phyloP scores from a whole-genome alignment of 2,113 vertebrate genomes.

The Cyanistes caeruleus region DNA sequence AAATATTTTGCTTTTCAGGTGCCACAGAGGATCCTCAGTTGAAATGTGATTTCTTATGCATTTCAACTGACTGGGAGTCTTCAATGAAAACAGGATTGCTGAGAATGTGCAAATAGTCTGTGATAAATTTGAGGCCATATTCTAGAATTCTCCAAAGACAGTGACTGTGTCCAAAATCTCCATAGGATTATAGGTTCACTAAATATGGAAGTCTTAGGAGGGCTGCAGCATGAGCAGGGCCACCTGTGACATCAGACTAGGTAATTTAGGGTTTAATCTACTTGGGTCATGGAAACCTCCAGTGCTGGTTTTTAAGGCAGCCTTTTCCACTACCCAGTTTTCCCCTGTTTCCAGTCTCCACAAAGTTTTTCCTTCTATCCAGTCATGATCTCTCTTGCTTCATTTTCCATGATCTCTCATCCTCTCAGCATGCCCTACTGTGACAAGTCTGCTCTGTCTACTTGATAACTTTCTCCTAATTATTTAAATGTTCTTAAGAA shows the following conservation, averaged over 20 bases:
- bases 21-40: neutral
- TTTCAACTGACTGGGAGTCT: neutral
- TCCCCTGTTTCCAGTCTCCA: neutral
- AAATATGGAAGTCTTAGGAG: neutral
- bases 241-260: neutral
- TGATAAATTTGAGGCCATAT: accelerated
- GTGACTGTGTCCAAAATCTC: neutral
- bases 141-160: neutral
- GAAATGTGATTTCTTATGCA: neutral
- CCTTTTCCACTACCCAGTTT: neutral
- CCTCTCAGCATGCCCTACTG: neutral
- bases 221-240: neutral
- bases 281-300: neutral
- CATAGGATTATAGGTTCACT: neutral
- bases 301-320: neutral
- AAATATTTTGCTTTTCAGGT: neutral
- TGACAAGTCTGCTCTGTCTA: neutral
- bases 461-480: neutral
- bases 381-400: neutral
- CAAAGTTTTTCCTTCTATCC: neutral
- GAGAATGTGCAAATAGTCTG: neutral
- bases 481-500: neutral
- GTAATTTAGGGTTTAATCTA: neutral
- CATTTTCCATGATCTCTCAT: neutral
- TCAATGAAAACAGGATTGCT: neutral